phyloP scores from a whole-genome alignment of 2,113 vertebrate genomes.

The Chaetodon trifascialis region DNA sequence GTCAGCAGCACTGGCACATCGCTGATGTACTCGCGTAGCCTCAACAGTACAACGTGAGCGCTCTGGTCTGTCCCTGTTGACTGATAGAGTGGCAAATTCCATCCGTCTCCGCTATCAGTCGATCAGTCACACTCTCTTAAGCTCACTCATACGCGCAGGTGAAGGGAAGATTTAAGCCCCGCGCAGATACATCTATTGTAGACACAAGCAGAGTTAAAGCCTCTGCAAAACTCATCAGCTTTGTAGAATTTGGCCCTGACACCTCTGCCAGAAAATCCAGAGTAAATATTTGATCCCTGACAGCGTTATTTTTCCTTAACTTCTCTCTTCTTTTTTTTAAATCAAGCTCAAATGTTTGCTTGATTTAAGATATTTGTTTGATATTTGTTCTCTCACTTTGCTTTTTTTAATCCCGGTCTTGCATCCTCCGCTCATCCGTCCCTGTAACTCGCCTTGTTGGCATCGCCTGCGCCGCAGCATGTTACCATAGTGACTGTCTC shows the following conservation, averaged over 20 bases:
- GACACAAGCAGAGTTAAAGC: constrained; percentile 46
- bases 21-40: background rate
- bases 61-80: constrained; percentile 23
- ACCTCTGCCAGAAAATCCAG: constrained; percentile 19
- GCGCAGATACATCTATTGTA: constrained; percentile 20
- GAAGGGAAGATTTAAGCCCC: background rate
- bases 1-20: background rate
- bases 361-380: background rate
- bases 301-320: background rate
- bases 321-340: background rate
- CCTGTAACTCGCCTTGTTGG: background rate
- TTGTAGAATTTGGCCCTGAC: background rate
- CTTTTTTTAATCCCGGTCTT: background rate
- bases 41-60: background rate
- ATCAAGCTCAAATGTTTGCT: constrained; percentile 12
- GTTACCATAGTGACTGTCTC: constrained; percentile 51
- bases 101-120: constrained; percentile 21
- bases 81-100: constrained; percentile 38
- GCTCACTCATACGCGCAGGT: background rate
- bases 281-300: constrained; percentile 33
- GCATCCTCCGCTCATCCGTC: background rate
- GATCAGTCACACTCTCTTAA: constrained; percentile 35
- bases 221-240: constrained; percentile 19
- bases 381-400: background rate
- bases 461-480: constrained; percentile 8